A percentile compares a stretch with the other conserved stretches of the same genome.
Evolutionary conservation across 2,797 vertebrate species (phyloP).

Genomic region (Falco biarmicus): DNA sequence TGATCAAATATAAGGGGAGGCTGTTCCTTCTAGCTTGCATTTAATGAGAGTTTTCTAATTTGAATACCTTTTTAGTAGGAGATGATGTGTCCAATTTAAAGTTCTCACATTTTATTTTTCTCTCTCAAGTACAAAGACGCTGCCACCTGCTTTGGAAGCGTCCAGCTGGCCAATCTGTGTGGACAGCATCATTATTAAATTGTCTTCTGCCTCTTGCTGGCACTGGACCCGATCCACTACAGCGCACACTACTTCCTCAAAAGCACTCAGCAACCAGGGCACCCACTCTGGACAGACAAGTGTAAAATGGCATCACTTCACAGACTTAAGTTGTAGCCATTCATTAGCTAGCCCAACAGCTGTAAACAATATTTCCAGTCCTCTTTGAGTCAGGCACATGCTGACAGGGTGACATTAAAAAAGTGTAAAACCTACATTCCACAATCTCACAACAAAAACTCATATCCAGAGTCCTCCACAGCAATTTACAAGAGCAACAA

Average conservation of each 20-base stretch:
- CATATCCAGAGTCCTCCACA: neutral
- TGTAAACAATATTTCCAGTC: conserved; percentile 13
- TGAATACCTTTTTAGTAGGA: conserved; percentile 2
- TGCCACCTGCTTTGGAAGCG: conserved; percentile 13
- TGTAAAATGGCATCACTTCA: conserved; percentile 26
- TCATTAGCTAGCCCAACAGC: neutral
- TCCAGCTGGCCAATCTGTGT: conserved; percentile 13
- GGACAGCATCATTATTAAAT: conserved; percentile 31
- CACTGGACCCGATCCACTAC: neutral
- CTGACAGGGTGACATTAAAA: conserved; percentile 38
- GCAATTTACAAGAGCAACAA: neutral
- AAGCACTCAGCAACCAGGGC: neutral
- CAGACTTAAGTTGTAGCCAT: neutral
- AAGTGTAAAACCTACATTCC: neutral
- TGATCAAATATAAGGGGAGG: conserved; percentile 16
- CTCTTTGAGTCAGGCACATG: neutral
- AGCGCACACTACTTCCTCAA: accelerated
- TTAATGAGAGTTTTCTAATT: conserved; percentile 31
- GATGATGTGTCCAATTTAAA: conserved; percentile 15
- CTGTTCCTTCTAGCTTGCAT: neutral
- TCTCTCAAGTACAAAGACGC: neutral
- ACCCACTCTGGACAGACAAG: neutral
- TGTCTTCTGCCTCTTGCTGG: conserved; percentile 16
- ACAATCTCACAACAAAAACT: neutral
- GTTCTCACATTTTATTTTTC: conserved; percentile 20